Conservation (phyloP, 2,888 invertebrate species). For the Chirona hameri region DNA sequence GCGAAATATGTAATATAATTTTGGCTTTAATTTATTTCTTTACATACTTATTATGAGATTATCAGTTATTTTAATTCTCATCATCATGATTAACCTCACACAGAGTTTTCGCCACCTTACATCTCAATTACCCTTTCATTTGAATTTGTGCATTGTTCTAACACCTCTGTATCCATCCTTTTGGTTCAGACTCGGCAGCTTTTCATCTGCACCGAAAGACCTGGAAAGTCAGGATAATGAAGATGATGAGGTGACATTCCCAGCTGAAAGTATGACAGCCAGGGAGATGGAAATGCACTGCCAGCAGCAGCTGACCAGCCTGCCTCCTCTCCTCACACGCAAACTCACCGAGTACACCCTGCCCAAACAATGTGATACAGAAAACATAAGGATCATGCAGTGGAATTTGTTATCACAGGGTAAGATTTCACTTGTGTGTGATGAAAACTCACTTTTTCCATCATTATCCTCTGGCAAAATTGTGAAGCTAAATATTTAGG, state of each 20-base stretch:
- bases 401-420: slow-evolving; percentile 71
- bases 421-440: slow-evolving; percentile 42
- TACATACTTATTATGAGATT: no score
- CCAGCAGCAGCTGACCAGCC: slow-evolving; percentile 51
- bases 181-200: slow-evolving; percentile 65
- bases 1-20: no score
- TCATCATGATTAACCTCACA: no score
- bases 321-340: slow-evolving; percentile 50
- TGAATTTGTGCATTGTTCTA: no score
- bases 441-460: no score
- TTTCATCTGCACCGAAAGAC: slow-evolving; percentile 63
- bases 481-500: no score
- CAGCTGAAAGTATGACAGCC: slow-evolving; percentile 45
- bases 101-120: no score
- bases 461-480: no score
- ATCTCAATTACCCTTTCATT: no score
- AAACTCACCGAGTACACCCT: slow-evolving; percentile 32
- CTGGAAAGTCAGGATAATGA: slow-evolving; percentile 58
- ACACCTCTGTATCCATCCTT: no score
- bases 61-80: no score
- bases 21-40: no score
- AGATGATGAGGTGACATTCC: slow-evolving; percentile 56
- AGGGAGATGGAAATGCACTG: slow-evolving; percentile 56
- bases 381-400: slow-evolving; percentile 59
- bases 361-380: slow-evolving; percentile 44